Percentiles rank a stretch among this genome's conserved stretches.
These are phyloP conservation scores for Hydrolagus affinis DNA, from an alignment of 2,113 vertebrate species.

Conservation along the genomic window DNA sequence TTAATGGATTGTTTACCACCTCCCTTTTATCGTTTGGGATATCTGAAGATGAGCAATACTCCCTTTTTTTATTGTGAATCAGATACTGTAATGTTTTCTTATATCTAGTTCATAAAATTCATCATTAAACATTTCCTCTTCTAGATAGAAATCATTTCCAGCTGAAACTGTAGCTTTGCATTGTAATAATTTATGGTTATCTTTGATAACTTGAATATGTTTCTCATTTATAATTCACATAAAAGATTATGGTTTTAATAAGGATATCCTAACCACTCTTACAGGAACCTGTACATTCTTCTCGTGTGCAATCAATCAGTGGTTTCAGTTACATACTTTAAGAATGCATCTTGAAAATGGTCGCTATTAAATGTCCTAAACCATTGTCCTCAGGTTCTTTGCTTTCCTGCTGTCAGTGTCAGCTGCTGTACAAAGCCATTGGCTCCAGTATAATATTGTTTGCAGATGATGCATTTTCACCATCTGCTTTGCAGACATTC, in stretches of 20 bases:
- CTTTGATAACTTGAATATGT: neutral
- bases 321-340: too few relatives aligned
- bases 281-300: neutral
- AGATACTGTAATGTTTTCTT: too few relatives aligned
- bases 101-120: too few relatives aligned
- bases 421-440: neutral
- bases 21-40: too few relatives aligned
- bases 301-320: neutral
- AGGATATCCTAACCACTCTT: neutral
- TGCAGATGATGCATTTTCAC: too few relatives aligned
- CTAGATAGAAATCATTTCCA: neutral
- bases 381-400: neutral
- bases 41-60: too few relatives aligned
- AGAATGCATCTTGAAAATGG: neutral
- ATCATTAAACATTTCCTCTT: neutral
- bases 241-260: neutral
- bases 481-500: too few relatives aligned
- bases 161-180: neutral
- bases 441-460: too few relatives aligned
- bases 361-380: neutral
- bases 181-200: neutral
- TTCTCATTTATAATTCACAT: too few relatives aligned
- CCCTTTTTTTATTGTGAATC: too few relatives aligned
- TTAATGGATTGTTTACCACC: too few relatives aligned
- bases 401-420: too few relatives aligned